Evolutionary conservation across 2,888 invertebrate species (phyloP), one percentile per base, ranked within the genome.

Genomic region (Phaonia tiefii): DNA sequence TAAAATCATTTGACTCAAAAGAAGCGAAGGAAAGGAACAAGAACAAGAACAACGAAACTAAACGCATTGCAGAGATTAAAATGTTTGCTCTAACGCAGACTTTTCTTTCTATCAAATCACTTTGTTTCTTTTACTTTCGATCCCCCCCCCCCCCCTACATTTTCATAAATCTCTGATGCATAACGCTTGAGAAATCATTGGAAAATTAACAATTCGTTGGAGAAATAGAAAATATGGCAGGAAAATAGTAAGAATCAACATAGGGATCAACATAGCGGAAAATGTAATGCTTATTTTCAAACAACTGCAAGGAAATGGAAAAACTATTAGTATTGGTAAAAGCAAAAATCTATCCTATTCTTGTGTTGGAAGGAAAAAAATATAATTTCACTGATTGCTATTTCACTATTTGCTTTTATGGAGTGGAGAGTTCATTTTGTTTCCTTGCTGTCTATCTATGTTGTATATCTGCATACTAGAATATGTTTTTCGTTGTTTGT

Each of bases 141-240:
- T 17, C 15, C 39, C n/a, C n/a, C n/a, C n/a, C n/a, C n/a, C n/a
- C n/a, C n/a, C n/a, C 42, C 17, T 60, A 54, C 5, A 26, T 20
- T 69, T 72, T 66, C 67, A 46, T 74, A 66, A 76, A 71, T 77
- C 74, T 60, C 26, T 71, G 77, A 77, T 71, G 80, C 74, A 63
- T 80, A 67, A 66, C 37, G n/a, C 51, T 60, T 37, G 70, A 67
- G 49, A 80, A 71, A 67, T 71, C 74, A 75, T 44, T 71, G 54
- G 77, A 71, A 80, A 75, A 77, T 77, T 77, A 77, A 77, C 66
- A 71, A 73, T 70, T 51, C 26, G 17, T 56, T 22, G 51, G 20
- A 58, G 11, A 69, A 70, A 39, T 25, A 69, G 54, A 51, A 51
- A 54, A 56, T 42, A 54, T 5, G 8, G 31, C 31, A 31, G 8